These are phyloP conservation scores for Andrena dorsata DNA, from an alignment of 2,888 invertebrate species.

Conservation along the genomic window DNA sequence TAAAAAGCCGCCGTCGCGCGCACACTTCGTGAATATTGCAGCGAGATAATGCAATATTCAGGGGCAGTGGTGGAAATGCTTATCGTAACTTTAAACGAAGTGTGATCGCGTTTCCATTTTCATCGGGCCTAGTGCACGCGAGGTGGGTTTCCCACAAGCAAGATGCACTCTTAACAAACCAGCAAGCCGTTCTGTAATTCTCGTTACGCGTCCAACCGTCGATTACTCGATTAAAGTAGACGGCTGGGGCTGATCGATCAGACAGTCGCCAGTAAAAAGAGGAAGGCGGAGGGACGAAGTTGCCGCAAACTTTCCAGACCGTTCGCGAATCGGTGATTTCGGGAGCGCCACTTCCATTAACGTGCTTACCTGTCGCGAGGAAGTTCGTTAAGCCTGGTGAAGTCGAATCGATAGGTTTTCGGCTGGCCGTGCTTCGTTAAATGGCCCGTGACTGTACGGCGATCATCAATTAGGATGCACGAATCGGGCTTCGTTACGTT, in stretches of 20 bases:
- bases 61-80: background rate
- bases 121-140: background rate
- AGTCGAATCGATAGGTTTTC: conserved; percentile 46
- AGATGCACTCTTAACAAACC: background rate
- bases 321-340: conserved; percentile 31
- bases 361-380: conserved; percentile 13
- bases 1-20: background rate
- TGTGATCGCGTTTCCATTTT: background rate
- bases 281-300: background rate
- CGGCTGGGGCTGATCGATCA: conserved; percentile 14
- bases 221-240: background rate
- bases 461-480: conserved; percentile 27
- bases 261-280: conserved; percentile 7
- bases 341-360: conserved; percentile 33
- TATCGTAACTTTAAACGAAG: conserved; percentile 8
- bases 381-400: conserved; percentile 13
- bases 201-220: background rate
- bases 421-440: conserved; percentile 13
- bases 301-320: conserved; percentile 6
- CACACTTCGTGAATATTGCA: background rate
- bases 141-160: too few species aligned
- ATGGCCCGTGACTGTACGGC: conserved; percentile 30
- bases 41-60: conserved; percentile 11
- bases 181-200: background rate
- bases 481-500: conserved; percentile 26